Evolutionary conservation across 2,113 vertebrate genomes (phyloP), one percentile per base, ranked within the genome.

Genomic region (Oncorhynchus nerka): DNA sequence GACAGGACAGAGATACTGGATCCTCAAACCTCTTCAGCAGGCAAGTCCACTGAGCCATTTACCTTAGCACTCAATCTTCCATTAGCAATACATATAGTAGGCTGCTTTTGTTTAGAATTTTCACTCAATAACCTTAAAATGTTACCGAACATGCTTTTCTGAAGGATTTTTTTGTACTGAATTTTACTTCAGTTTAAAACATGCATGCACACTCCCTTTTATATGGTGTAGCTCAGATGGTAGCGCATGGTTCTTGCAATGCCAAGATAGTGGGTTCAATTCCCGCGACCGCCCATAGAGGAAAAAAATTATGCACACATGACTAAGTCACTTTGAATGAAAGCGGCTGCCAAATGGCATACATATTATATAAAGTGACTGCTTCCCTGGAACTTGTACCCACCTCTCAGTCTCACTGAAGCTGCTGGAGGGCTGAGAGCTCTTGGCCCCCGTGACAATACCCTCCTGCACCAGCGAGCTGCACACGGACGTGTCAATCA

Each of bases 361-460:
- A 45, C 11, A 45, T 45, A 45, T 45, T 11, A 11, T 20, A 68
- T 34, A 28, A 34, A 39, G 67, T 34, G 67, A 3, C 30, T 39
- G 32, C 67, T 32, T 32, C 67, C 19, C 39, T 45, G 39, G 39
- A 45, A 45, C 39, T 22, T 4, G 19, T 15, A 75, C 94, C 89
- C 84, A 99, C 98, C 98, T 95, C 90, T 98, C 97, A 0, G 96
- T 93, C 81, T 99, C 97, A 22, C 95, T 97, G 85, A 93, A 91
- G 89, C 94, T 93, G 93, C 96, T 97, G 66, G 97, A 96, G 0
- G 97, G 97, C 78, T 97, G 94, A 71, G 87, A 93, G 67, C 90
- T 93, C 83, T 96, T 95, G 77, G 90, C 89, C 32, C 93, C 91
- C 69, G 93, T 39, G 0, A 91, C 20, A 2, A 94, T 95, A 78